Evolutionary conservation across 2,888 invertebrate species (phyloP).

Genomic region (Diabrotica balteata): DNA sequence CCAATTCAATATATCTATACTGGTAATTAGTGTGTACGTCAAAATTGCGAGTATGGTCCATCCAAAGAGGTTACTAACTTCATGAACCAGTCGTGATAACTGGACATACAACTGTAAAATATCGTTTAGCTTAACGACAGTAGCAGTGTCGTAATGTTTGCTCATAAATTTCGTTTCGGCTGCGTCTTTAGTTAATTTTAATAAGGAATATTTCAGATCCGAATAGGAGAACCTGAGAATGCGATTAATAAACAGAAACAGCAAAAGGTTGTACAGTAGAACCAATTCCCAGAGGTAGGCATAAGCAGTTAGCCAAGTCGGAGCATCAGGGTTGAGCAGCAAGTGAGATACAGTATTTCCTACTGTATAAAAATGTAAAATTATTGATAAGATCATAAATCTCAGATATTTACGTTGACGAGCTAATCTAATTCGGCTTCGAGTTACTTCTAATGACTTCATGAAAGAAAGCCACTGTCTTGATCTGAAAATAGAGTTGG

Average conservation of each 20-base stretch:
- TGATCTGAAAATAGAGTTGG: too few relatives aligned
- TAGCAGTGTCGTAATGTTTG: not conserved
- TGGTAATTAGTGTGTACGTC: not conserved
- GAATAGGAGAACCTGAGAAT: not conserved
- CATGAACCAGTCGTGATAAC: constrained; percentile 10
- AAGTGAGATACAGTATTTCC: not conserved
- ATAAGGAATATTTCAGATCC: not conserved
- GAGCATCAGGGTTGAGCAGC: not conserved
- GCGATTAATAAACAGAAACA: not conserved
- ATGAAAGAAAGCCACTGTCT: too few relatives aligned
- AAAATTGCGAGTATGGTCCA: constrained; percentile 7
- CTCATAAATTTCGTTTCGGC: not conserved
- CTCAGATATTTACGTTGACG: too few relatives aligned
- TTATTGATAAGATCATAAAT: too few relatives aligned
- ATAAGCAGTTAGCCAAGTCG: not conserved
- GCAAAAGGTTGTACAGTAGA: not conserved
- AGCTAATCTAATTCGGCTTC: too few relatives aligned
- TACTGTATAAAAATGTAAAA: too few relatives aligned
- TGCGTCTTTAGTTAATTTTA: not conserved
- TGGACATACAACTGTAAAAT: constrained; percentile 9
- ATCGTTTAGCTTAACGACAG: not conserved
- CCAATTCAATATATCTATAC: constrained; percentile 12
- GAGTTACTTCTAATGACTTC: not conserved
- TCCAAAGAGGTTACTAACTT: constrained; percentile 16
- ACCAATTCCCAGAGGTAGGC: not conserved